These are phyloP conservation scores for Conus betulinus DNA, from an alignment of 1,140 invertebrate species.

Conservation along the genomic window DNA sequence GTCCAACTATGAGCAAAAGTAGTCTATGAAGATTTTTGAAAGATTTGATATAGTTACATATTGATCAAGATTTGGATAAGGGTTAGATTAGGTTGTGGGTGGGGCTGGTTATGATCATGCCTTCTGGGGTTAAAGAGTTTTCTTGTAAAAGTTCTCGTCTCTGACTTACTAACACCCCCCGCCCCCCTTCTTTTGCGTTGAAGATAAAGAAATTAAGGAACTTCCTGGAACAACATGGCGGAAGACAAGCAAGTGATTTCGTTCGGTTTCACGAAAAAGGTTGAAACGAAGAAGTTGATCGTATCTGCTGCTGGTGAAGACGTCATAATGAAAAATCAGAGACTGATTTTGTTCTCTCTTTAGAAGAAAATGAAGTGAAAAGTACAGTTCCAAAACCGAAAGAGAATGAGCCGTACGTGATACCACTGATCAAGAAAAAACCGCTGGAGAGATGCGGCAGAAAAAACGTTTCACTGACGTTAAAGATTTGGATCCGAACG, in stretches of 20 bases:
- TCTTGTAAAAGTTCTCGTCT: no score
- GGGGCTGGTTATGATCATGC: no score
- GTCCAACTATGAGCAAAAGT: no score
- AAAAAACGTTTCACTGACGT: conserved; percentile 26
- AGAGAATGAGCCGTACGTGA: conserved; percentile 73
- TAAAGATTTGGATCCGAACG: conserved; percentile 32
- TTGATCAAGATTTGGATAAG: no score
- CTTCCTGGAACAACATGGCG: conserved; percentile 31
- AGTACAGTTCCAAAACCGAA: conserved; percentile 64
- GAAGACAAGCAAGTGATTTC: conserved; percentile 47
- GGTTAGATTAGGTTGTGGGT: no score
- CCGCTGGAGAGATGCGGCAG: conserved; percentile 54
- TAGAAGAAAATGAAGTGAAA: conserved; percentile 63
- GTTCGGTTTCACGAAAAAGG: conserved; percentile 67
- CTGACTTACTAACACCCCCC: no score
- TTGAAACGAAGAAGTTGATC: conserved; percentile 54
- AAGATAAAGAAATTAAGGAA: not conserved
- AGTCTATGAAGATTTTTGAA: no score
- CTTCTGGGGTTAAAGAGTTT: no score
- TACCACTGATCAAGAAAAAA: conserved; percentile 75
- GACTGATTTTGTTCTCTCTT: conserved; percentile 60
- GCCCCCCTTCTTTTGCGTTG: not conserved
- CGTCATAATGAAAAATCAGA: conserved; percentile 45
- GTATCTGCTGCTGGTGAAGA: conserved; percentile 56
- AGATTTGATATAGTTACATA: no score